Evolutionary conservation across 2,113 vertebrate genomes (phyloP), one percentile per base, ranked within the genome.

Genomic region (Cephalopholis sonnerati): DNA sequence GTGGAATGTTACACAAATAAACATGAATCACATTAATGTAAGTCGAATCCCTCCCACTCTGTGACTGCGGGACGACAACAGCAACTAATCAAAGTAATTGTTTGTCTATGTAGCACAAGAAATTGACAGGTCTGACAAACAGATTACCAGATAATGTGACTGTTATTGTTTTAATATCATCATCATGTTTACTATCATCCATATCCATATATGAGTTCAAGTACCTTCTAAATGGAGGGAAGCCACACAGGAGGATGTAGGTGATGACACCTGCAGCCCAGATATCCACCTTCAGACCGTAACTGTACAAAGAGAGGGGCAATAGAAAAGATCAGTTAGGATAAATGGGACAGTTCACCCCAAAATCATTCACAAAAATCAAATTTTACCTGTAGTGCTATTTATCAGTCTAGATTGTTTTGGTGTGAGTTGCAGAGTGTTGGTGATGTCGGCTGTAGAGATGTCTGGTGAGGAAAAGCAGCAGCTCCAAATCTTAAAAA

Each of bases 261-360:
- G 98, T 98, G 89, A 99, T 99, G 91, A 99, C 97, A 0, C 98
- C 98, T 5, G 98, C 97, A 4, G 98, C 98, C 98, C 98, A 99
- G 63, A 99, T 94, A 83, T 99, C 98, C 92, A 99, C 98, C 93
- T 99, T 99, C 89, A 99, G 92, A 69, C 98, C 98, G 0, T 99
- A 99, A 0, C 98, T 99, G 87, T 55, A 55, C 54, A 84, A 86
- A 88, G 11, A 77, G 46, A 72, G 24, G 1, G 27, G 54, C 65
- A 63, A n/a, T 48, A 55, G 50, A 61, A 18, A 71, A 54, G 39
- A n/a, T 36, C 70, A 66, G 20, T 6, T 18, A 18, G 1, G 5
- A 17, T 16, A 48, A 16, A 48, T 5, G 15, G 46, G 46, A 4
- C 46, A 48, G 41, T 44, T 44, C 41, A 44, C 41, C 41, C 41